Conservation (phyloP, 2,113 vertebrate species). For the Cairina moschata region DNA sequence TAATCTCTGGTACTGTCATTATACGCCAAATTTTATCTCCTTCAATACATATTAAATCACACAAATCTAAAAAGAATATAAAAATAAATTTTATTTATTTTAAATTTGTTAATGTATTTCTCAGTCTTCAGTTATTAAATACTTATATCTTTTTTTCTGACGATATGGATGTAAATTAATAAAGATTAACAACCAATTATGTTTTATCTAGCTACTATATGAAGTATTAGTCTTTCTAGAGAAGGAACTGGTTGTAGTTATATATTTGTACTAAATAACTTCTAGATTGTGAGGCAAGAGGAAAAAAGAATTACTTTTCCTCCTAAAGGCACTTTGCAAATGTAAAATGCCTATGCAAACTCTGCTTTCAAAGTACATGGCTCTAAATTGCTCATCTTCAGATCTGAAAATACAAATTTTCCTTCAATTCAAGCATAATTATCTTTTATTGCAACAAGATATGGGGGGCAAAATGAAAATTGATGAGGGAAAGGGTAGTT, state of each 20-base stretch:
- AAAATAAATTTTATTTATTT: background rate
- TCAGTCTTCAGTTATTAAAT: background rate
- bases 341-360: background rate
- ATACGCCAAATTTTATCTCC: background rate
- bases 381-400: background rate
- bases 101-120: background rate
- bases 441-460: background rate
- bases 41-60: background rate
- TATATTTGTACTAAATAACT: background rate
- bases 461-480: no score
- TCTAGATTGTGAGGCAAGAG: background rate
- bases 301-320: background rate
- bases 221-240: background rate
- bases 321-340: background rate
- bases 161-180: background rate
- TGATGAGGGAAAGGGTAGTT: background rate
- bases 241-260: background rate
- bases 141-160: background rate
- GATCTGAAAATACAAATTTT: background rate
- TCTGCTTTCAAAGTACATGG: background rate
- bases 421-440: background rate
- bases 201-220: background rate
- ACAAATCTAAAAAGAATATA: background rate
- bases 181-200: background rate
- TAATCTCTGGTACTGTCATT: background rate